Conservation (phyloP, 2,888 invertebrate species). For the Teinopalpus imperialis region DNA sequence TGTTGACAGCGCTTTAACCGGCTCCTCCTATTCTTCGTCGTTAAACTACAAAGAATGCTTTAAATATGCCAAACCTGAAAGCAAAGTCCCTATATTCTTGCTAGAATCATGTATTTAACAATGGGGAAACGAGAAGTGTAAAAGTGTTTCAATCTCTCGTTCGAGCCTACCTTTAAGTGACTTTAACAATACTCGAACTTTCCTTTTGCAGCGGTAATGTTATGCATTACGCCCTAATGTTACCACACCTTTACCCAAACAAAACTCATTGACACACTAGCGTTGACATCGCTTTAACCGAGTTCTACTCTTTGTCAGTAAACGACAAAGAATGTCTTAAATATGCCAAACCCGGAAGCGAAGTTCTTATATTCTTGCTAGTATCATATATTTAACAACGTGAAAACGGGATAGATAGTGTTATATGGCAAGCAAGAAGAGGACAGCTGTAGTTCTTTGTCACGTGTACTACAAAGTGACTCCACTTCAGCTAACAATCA, state of each 20-base stretch:
- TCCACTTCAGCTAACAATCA: too few relatives aligned
- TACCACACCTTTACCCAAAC: background rate
- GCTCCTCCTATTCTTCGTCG: background rate
- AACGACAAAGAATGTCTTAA: conserved; percentile 4
- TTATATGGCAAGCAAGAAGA: too few relatives aligned
- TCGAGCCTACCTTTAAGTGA: too few relatives aligned
- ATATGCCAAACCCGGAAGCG: background rate
- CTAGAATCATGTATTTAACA: background rate
- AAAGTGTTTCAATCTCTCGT: too few relatives aligned
- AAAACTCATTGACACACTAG: background rate
- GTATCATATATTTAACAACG: background rate
- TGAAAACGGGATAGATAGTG: too few relatives aligned
- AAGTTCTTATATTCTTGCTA: background rate
- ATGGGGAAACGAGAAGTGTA: too few relatives aligned
- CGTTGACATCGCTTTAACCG: background rate
- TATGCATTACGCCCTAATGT: background rate
- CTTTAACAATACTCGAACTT: too few relatives aligned
- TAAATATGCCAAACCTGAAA: background rate
- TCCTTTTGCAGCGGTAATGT: too few relatives aligned
- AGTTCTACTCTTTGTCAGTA: background rate
- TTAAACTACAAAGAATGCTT: conserved; percentile 1
- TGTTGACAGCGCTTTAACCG: background rate
- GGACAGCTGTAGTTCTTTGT: too few relatives aligned
- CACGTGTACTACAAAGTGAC: too few relatives aligned
- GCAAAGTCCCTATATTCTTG: background rate